phyloP scores from a whole-genome alignment of 2,113 vertebrate species.

The Hyla sarda region DNA sequence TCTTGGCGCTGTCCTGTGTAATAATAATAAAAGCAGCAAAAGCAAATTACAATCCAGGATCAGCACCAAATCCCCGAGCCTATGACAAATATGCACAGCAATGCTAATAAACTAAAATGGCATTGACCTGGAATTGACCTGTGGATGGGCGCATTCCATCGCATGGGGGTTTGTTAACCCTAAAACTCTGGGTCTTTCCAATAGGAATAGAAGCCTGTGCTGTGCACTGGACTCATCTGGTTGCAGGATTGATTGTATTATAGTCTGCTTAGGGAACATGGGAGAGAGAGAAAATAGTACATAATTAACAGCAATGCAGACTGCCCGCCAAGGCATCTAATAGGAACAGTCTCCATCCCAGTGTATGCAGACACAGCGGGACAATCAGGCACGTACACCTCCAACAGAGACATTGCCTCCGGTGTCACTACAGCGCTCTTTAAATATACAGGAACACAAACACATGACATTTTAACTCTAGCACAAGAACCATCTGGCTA shows the following conservation, averaged over 20 bases:
- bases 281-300: slow-evolving; percentile 1
- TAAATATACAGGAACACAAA: background rate
- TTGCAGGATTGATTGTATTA: slow-evolving; percentile 28
- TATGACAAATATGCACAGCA: slow-evolving; percentile 5
- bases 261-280: background rate
- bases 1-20: background rate
- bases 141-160: background rate
- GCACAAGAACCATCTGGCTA: background rate
- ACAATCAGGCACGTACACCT: background rate
- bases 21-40: slow-evolving; percentile 22
- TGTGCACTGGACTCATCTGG: background rate
- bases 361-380: background rate
- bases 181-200: background rate
- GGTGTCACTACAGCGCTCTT: background rate
- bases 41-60: slow-evolving; percentile 17
- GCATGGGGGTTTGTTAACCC: background rate
- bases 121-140: slow-evolving; percentile 10
- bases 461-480: background rate
- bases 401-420: slow-evolving; percentile 4
- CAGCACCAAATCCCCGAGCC: background rate
- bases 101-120: background rate
- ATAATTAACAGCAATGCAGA: slow-evolving; percentile 13
- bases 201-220: background rate
- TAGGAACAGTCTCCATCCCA: slow-evolving; percentile 50
- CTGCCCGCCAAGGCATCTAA: background rate